phyloP scores from a whole-genome alignment of 2,113 vertebrate species.

The Gambusia affinis region DNA sequence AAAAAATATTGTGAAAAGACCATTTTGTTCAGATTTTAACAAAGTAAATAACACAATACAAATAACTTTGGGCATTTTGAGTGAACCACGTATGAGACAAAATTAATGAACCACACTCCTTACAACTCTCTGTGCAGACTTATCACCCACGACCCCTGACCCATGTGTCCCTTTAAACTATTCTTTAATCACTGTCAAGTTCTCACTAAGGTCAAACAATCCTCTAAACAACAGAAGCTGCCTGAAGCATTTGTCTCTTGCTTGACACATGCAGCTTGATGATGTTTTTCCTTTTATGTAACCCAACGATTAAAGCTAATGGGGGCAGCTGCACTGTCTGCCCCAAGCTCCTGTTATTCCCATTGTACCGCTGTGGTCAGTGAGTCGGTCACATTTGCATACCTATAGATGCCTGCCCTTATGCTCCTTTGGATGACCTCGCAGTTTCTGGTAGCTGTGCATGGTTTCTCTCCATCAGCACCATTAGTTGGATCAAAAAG shows the following conservation, averaged over 20 bases:
- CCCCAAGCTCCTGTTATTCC: conserved; percentile 47
- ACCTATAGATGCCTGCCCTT: conserved; percentile 65
- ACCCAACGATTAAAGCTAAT: conserved; percentile 60
- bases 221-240: conserved; percentile 57
- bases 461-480: conserved; percentile 55
- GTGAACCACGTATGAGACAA: conserved; percentile 37
- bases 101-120: conserved; percentile 71
- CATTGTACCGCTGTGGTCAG: conserved; percentile 65
- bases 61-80: conserved; percentile 50
- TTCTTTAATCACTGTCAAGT: conserved; percentile 69
- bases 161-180: conserved; percentile 59
- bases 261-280: conserved; percentile 61
- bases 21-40: conserved; percentile 42
- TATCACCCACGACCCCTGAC: conserved; percentile 67
- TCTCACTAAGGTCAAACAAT: conserved; percentile 54
- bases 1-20: conserved; percentile 29
- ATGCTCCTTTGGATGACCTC: conserved; percentile 64
- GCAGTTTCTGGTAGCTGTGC: conserved; percentile 36
- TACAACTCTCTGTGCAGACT: conserved; percentile 62
- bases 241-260: conserved; percentile 65
- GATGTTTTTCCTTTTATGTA: conserved; percentile 67
- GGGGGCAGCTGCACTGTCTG: conserved; percentile 71
- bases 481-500: conserved; percentile 61
- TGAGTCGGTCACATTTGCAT: conserved; percentile 75
- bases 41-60: conserved; percentile 50